phyloP scores from a whole-genome alignment of 2,113 vertebrate species.

The Phaethornis superciliosus region DNA sequence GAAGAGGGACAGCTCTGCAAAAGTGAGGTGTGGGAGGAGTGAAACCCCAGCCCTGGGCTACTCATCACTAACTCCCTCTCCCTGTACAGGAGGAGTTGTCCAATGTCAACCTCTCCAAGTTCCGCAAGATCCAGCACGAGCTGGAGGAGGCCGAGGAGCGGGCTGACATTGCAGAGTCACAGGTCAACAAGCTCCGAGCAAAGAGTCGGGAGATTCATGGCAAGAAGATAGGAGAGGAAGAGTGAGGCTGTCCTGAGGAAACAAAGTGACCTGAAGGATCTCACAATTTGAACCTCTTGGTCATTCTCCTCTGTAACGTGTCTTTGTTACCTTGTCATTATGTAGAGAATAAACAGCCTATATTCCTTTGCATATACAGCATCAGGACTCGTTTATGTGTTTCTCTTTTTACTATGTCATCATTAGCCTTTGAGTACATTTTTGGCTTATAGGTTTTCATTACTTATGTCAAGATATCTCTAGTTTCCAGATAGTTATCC shows the following conservation, averaged over 20 bases:
- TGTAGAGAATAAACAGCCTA: slow-evolving; percentile 46
- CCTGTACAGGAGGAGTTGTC: background rate
- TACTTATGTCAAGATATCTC: background rate
- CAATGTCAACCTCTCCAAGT: background rate
- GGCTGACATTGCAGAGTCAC: slow-evolving; percentile 78
- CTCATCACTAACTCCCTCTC: background rate
- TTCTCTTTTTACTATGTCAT: fast-evolving
- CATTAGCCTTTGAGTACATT: background rate
- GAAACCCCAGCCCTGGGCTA: too few species aligned
- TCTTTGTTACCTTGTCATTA: too few species aligned
- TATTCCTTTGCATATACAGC: background rate
- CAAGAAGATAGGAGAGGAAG: too few species aligned
- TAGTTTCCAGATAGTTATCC: background rate
- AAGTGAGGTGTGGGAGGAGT: too few species aligned
- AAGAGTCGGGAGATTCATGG: slow-evolving; percentile 71
- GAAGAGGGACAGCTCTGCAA: too few species aligned
- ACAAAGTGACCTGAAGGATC: too few species aligned
- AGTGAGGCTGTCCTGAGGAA: too few species aligned
- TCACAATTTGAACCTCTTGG: too few species aligned
- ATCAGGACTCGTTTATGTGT: background rate
- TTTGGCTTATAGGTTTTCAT: background rate
- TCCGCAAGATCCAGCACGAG: slow-evolving; percentile 78
- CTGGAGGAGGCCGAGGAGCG: slow-evolving; percentile 78
- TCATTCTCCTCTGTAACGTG: too few species aligned
- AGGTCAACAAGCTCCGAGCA: slow-evolving; percentile 76